A percentile compares a stretch with the other conserved stretches of the same genome.
These are phyloP conservation scores for Tortrix viridana DNA, from an alignment of 2,888 invertebrate species.

Conservation along the genomic window DNA sequence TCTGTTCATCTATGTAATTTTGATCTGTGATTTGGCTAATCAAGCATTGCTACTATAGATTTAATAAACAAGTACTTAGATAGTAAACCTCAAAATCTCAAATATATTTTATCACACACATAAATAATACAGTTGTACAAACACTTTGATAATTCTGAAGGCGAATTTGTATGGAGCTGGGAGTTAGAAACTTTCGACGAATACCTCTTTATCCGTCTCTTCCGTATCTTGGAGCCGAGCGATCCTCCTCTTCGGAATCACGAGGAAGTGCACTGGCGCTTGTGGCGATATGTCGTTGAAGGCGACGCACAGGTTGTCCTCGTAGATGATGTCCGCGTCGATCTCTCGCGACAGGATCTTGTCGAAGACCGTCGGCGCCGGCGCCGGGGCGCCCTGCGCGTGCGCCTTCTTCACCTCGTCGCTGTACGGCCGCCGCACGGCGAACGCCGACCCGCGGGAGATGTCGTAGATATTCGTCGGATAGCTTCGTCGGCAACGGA, in stretches of 20 bases:
- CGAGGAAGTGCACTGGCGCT: slow-evolving; percentile 93
- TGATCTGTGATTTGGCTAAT: too few species aligned
- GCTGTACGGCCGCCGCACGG: slow-evolving; percentile 68
- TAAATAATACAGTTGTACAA: too few species aligned
- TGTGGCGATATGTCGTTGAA: slow-evolving; percentile 92
- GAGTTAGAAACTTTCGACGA: too few species aligned
- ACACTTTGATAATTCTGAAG: too few species aligned
- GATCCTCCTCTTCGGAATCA: slow-evolving; percentile 91
- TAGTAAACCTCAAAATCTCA: too few species aligned
- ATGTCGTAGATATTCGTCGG: slow-evolving; percentile 78
- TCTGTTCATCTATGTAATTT: too few species aligned
- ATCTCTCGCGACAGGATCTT: slow-evolving; percentile 90
- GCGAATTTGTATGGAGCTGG: too few species aligned
- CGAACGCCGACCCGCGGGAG: slow-evolving; percentile 70
- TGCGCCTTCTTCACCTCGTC: slow-evolving; percentile 76
- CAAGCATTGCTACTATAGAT: too few species aligned
- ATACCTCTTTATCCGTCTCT: slow-evolving; percentile 83
- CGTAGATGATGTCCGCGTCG: slow-evolving; percentile 91
- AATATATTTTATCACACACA: too few species aligned
- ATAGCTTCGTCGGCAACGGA: slow-evolving; percentile 73
- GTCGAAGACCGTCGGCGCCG: slow-evolving; percentile 88
- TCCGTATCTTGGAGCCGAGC: slow-evolving; percentile 85
- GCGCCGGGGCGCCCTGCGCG: slow-evolving; percentile 61
- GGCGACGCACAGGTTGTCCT: slow-evolving; percentile 91
- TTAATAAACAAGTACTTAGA: too few species aligned